Base-by-base conservation (phyloP, 2,888 invertebrate species). In the Nomada ruficornis region DNA sequence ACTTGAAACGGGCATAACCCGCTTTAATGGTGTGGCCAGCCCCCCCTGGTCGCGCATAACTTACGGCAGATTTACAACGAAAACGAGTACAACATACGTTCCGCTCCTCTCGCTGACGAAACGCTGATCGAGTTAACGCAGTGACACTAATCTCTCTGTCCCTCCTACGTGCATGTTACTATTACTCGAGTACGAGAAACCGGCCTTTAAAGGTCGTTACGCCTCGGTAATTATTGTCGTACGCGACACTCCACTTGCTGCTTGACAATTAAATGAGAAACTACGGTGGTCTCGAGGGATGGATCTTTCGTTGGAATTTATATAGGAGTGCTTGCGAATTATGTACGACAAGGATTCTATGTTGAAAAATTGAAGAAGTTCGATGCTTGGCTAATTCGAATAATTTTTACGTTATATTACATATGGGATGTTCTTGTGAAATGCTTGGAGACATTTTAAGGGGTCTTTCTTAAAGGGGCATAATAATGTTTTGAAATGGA, bases 1-100 rank as follows among this genome's bases (percentile, higher is more conserved):
- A 91, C 90, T 91, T 91, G 89, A 91, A 91, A 91, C 89, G 89
- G 90, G 90, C 89, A 91, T 91, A 91, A 91, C 91, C 91, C 88
- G 87, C 85, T 88, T 90, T 91, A 89, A 77, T 84, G 83, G 84
- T 83, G 79, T 84, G 83, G 84, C 84, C 86, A 76, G 75, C 85
- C 88, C 84, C 80, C 75, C 88, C 70, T 68, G 83, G 80, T 84
- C 81, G 86, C 83, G 86, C 86, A 88, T 90, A 90, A 89, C 89
- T 89, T 85, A 87, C 75, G 82, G 88, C 85, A 87, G 90, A 89
- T 91, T 90, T 90, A 89, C 86, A 86, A 77, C 89, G 84, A 74
- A 29, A 65, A 77, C 67, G 73, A 68, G 82, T 82, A 60, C 78
- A 70, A 70, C 60, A 80, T 29, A 18, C 29, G n/a, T 42, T 29